Evolutionary conservation across 2,113 vertebrate genomes (phyloP), one percentile per base, ranked within the genome.

Genomic region (Henicopernis longicauda): DNA sequence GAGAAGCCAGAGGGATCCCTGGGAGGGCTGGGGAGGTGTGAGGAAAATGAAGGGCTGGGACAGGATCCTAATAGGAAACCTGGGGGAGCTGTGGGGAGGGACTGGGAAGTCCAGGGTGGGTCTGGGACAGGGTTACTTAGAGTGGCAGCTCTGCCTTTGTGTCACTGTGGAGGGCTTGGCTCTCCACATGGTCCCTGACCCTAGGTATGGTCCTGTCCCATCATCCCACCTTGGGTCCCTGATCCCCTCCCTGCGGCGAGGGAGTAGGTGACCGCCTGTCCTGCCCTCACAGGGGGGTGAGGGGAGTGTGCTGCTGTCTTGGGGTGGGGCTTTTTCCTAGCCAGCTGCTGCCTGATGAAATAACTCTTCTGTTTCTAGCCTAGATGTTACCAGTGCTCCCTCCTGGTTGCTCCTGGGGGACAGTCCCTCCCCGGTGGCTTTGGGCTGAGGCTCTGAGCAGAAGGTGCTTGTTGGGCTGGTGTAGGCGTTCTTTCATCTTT

Each of bases 231-330:
- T 17, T 17, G 34, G 8, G 19, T 65, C 22, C 29, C 40, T 0
- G 1, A 3, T 40, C 26, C 31, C 44, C 11, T 65, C 29, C 13
- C 3, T 0, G 4, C 50, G 50, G 10, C 0, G 6, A 19, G 22
- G 15, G 29, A 5, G 13, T 38, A 40, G 23, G 38, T 9, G 31
- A 2, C 7, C 0, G 29, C 19, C 25, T 29, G 55, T 5, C 6
- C 25, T n/a, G 17, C 36, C 21, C 32, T 38, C 67, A 3, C 0
- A 2, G 26, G 4, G n/a, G 74, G 65, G 27, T 0, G 2, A 36
- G 59, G 52, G 44, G 15, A 29, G 25, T 4, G 8, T 13, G 55
- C 47, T 25, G 49, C 50, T 55, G 3, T 7, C 6, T 38, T 9
- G n/a, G 36, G 31, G 23, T 23, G 26, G 12, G 29, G 10, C 17